Base-by-base conservation (phyloP, 2,888 invertebrate genomes). In the Microplitis manilae region DNA sequence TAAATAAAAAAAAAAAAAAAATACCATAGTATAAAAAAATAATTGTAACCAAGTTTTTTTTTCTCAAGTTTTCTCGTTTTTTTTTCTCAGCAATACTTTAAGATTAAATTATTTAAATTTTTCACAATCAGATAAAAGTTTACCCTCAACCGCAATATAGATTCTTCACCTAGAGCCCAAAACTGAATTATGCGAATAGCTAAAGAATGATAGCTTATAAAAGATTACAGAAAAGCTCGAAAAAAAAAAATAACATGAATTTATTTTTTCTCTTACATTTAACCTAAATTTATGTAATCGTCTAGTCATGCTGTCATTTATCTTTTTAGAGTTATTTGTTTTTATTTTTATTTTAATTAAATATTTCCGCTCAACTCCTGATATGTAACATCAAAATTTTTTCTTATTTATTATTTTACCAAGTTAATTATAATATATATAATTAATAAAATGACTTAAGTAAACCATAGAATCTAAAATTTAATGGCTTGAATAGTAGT, bases 221-320 rank as follows among this genome's bases (percentile, higher is more conserved):
- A 71, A 62, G 38, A 4, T 39, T 6, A 71, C 17, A 61, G 30
- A 30, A 30, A 30, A 30, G 30, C 30, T 30, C 30, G 2, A 30
- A 30, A 30, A 30, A 4, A 20, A 30, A 30, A 30, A 30, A 30
- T 30, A 4, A 30, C 30, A 30, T 4, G 30, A 30, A 30, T 30
- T 39, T 71, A 30, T 30, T 39, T 71, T 71, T 62, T 30, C 13
- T 39, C 13, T 15, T 62, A 39, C 62, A 40, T 38, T 73, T 73
- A 73, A 73, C 73, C 73, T 65, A 64, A 64, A 73, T 73, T 73
- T 30, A 1, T 7, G 41, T 65, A 73, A 73, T 73, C 64, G 39
- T 64, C 40, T 38, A 38, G 61, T 50, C 72, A 61, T n/a, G 39
- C 61, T 61, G 39, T 73, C 61, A 30, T 20, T 64, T 40, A 65